phyloP scores from a whole-genome alignment of 2,797 vertebrate genomes.

The Sus cebifrons region DNA sequence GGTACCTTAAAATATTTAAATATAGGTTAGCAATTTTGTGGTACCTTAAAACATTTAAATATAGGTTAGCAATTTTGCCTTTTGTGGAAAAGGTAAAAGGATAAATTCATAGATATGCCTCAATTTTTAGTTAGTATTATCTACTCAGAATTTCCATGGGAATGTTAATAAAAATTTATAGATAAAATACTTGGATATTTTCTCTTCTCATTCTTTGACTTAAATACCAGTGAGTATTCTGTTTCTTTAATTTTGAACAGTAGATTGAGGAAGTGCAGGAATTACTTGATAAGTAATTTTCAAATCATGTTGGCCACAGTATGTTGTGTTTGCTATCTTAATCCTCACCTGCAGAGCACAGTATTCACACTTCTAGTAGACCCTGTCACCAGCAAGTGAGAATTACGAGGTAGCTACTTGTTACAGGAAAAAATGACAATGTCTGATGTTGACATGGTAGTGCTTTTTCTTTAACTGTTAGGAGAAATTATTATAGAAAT shows the following conservation, averaged over 20 bases:
- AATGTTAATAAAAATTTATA: slow-evolving; percentile 5
- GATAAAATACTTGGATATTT: slow-evolving; percentile 21
- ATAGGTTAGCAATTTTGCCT: slow-evolving; percentile 34
- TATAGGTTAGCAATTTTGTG: slow-evolving; percentile 50
- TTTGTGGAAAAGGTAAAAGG: slow-evolving; percentile 38
- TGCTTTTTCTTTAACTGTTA: neutral
- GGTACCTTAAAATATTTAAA: slow-evolving; percentile 41
- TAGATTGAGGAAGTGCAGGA: neutral
- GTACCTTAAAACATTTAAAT: slow-evolving; percentile 50
- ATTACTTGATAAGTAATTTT: neutral
- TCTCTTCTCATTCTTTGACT: slow-evolving; percentile 45
- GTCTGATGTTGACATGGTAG: neutral
- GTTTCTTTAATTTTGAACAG: slow-evolving; percentile 36
- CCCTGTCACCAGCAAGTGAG: neutral
- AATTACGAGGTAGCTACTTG: slow-evolving; percentile 7
- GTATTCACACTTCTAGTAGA: neutral
- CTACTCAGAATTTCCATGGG: neutral
- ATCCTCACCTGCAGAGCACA: neutral
- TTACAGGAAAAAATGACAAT: slow-evolving; percentile 26
- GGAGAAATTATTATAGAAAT: neutral
- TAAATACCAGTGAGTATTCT: neutral
- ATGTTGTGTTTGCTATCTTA: neutral
- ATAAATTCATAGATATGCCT: neutral
- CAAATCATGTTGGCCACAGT: neutral
- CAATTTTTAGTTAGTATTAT: neutral